A percentile compares a stretch with the other conserved stretches of the same genome.
Evolutionary conservation across 2,888 invertebrate genomes (phyloP).

Genomic region (Drosophila antonietae): DNA sequence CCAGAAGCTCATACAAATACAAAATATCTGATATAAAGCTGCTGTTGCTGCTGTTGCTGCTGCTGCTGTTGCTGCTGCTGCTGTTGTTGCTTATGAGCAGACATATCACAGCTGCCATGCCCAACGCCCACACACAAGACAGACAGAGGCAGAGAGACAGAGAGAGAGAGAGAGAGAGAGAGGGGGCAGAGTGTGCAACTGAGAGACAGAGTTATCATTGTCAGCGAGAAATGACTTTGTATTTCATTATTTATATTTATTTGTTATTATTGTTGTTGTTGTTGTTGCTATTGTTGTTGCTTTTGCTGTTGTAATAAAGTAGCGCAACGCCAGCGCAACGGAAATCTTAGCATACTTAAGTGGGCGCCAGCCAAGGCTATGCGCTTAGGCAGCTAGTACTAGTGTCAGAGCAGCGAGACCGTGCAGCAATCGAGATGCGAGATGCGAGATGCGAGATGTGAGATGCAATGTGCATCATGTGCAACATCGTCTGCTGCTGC

Average conservation of each 20-base stretch:
- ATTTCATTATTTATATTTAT: slow-evolving; percentile 76
- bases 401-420: background rate
- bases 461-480: slow-evolving; percentile 39
- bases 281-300: slow-evolving; percentile 13
- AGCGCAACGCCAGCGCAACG: slow-evolving; percentile 56
- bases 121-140: slow-evolving; percentile 1
- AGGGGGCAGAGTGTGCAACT: background rate
- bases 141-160: background rate
- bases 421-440: background rate
- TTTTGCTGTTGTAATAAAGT: slow-evolving; percentile 54
- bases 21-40: background rate
- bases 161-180: too few relatives aligned
- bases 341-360: slow-evolving; percentile 75
- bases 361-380: slow-evolving; percentile 62
- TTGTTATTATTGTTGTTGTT: slow-evolving; percentile 50
- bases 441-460: slow-evolving; percentile 1
- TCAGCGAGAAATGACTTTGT: slow-evolving; percentile 66
- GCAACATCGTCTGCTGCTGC: slow-evolving; percentile 17
- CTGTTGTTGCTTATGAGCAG: slow-evolving; percentile 16
- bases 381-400: slow-evolving; percentile 10
- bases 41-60: slow-evolving; percentile 1
- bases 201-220: slow-evolving; percentile 38
- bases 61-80: too few relatives aligned
- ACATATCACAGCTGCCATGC: slow-evolving; percentile 23
- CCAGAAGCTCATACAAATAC: background rate